Evolutionary conservation across 2,113 vertebrate genomes (phyloP), one percentile per base, ranked within the genome.

Genomic region (Passer domesticus): DNA sequence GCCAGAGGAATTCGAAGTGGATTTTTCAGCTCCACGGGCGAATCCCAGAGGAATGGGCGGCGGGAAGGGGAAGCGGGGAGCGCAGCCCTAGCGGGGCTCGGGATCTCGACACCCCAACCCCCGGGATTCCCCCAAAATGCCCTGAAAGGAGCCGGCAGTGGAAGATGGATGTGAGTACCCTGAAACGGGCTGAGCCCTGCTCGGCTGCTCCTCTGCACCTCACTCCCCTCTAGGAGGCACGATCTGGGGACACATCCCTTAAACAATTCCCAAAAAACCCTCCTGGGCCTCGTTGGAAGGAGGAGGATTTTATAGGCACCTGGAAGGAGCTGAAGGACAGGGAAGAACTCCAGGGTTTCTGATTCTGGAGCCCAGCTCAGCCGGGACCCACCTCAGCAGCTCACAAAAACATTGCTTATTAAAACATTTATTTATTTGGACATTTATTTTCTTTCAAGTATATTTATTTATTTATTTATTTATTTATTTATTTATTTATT

Each of bases 91-190:
- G 17, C 5, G 14, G 76, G 75, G 53, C 67, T 86, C 52, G 16
- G 49, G 77, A 92, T 96, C 93, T 76, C 15, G 0, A 13, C 60
- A 47, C 9, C 68, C 59, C 68, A 89, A 68, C 9, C 25, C 93
- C 90, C 35, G 95, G 85, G 69, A 89, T 67, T 31, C 8, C 68
- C 95, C 97, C 94, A 97, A 94, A 93, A 99, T 98, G 98, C 96
- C 98, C 97, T 98, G 98, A 98, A 97, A 93, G 76, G 89, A 95
- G 74, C 88, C 76, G 33, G 64, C 20, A 72, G 82, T 14, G 94
- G 94, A 98, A 96, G 96, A 98, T 98, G 98, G 97, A 98, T 96
- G 98, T 98, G 98, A 99, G 98, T 98, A 98, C 7, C 16, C 62
- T 44, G 76, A 15, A 10, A 63, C 47, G 5, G 19, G 74, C 83